Evolutionary conservation across 2,797 vertebrate genomes (phyloP).

Genomic region (Poeciliopsis turneri): DNA sequence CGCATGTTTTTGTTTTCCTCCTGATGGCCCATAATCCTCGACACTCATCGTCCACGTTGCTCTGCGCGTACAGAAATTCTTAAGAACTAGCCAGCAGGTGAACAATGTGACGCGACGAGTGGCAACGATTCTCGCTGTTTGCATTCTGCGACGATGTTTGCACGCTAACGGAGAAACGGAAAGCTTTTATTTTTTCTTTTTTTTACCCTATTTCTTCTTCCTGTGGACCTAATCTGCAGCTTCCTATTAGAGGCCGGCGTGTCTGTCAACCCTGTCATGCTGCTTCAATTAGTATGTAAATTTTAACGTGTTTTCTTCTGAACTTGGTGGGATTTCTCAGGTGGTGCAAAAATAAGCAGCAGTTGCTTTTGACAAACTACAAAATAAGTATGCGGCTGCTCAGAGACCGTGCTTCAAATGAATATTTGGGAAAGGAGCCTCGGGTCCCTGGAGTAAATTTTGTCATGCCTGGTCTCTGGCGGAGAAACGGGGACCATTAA

Average conservation of each 20-base stretch:
- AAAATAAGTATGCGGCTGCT: conserved; percentile 35
- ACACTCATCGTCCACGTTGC: background rate
- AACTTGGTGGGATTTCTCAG: conserved; percentile 56
- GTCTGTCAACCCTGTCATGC: conserved; percentile 56
- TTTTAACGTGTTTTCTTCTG: conserved; percentile 47
- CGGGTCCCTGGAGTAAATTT: conserved; percentile 19
- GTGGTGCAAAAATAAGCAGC: conserved; percentile 49
- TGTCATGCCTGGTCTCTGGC: conserved; percentile 27
- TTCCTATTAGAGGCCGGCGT: conserved; percentile 46
- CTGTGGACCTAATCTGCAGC: conserved; percentile 58
- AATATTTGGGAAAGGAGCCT: conserved; percentile 57
- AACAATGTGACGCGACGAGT: conserved; percentile 12
- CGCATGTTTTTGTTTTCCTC: conserved; percentile 4
- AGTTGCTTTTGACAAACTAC: conserved; percentile 34
- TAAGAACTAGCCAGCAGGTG: background rate
- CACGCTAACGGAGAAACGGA: conserved; percentile 12
- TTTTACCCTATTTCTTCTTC: conserved; percentile 20
- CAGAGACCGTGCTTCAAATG: conserved; percentile 34
- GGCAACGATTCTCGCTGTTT: background rate
- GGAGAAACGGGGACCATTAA: conserved; percentile 43
- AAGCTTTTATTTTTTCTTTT: conserved; percentile 5
- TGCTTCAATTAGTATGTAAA: conserved; percentile 74
- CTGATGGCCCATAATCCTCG: conserved; percentile 4
- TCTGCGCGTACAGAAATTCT: background rate
- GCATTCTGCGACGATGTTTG: conserved; percentile 15